A percentile compares a stretch with the other conserved stretches of the same genome.
Evolutionary conservation across 2,888 invertebrate species (phyloP).

Genomic region (Macrosiphum euphorbiae): DNA sequence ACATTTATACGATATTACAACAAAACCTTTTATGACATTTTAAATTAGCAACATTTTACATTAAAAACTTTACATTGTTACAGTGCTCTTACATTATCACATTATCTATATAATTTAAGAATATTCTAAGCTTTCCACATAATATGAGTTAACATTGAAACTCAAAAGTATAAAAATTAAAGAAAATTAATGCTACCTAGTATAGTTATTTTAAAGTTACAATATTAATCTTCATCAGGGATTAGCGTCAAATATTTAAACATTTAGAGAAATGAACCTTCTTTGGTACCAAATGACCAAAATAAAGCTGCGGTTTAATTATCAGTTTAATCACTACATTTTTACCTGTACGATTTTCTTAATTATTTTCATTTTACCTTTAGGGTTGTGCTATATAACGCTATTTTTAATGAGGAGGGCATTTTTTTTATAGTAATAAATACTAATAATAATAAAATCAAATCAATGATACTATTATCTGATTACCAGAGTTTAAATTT

Average conservation of each 20-base stretch:
- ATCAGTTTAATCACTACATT: background rate
- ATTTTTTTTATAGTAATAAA: background rate
- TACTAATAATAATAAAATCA: too few species aligned
- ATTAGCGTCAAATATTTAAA: background rate
- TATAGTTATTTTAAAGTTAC: background rate
- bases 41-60: background rate
- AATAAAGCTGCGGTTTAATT: background rate
- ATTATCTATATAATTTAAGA: background rate
- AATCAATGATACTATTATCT: too few species aligned
- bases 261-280: background rate
- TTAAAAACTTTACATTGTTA: background rate
- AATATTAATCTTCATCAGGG: background rate
- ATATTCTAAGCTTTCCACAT: background rate
- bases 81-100: background rate
- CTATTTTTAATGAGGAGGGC: background rate
- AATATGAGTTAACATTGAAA: background rate
- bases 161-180: background rate
- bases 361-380: too few species aligned
- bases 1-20: background rate
- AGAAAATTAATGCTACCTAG: background rate
- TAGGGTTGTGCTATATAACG: background rate
- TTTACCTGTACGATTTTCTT: too few species aligned
- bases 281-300: background rate
- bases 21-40: background rate
- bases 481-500: too few species aligned